Percentiles rank a stretch among this genome's conserved stretches.
phyloP scores from a whole-genome alignment of 2,797 vertebrate species.

The Propithecus perrieri region DNA sequence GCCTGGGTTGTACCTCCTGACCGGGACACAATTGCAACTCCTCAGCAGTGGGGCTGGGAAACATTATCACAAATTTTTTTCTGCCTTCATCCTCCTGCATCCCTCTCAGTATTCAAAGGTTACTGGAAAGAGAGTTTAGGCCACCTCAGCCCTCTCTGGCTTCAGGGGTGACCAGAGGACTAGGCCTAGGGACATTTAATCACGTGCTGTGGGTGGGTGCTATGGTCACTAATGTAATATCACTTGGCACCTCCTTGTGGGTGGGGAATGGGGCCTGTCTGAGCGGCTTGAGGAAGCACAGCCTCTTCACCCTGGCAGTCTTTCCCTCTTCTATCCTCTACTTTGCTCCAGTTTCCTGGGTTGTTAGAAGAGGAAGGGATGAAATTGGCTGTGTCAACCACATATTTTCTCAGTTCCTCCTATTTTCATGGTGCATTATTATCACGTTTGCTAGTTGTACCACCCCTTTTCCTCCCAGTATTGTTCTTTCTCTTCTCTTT shows the following conservation, averaged over 20 bases:
- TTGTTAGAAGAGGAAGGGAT: constrained; percentile 15
- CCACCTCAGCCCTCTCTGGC: not conserved
- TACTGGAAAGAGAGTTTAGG: not conserved
- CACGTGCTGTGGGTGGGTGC: not conserved
- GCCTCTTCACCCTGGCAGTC: not conserved
- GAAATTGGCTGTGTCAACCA: not conserved
- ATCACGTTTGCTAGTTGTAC: not conserved
- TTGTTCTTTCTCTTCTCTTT: not conserved
- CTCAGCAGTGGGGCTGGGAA: not conserved
- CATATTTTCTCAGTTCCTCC: not conserved
- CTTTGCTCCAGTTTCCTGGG: not conserved
- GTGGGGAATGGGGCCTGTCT: constrained; percentile 13
- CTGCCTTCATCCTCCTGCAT: not conserved
- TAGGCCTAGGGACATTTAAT: not conserved
- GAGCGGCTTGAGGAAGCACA: not conserved
- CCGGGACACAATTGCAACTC: not conserved
- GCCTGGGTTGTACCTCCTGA: not conserved
- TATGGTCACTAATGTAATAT: constrained; percentile 3
- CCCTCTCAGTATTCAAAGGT: not conserved
- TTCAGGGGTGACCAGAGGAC: constrained; percentile 20
- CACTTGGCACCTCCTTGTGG: not conserved
- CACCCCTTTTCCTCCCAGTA: not conserved
- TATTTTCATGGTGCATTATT: constrained; percentile 9
- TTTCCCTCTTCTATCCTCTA: not conserved
- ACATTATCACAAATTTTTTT: constrained; percentile 3